Evolutionary conservation across 2,888 invertebrate genomes (phyloP), one percentile per base, ranked within the genome.

Genomic region (Thalpophila matura): DNA sequence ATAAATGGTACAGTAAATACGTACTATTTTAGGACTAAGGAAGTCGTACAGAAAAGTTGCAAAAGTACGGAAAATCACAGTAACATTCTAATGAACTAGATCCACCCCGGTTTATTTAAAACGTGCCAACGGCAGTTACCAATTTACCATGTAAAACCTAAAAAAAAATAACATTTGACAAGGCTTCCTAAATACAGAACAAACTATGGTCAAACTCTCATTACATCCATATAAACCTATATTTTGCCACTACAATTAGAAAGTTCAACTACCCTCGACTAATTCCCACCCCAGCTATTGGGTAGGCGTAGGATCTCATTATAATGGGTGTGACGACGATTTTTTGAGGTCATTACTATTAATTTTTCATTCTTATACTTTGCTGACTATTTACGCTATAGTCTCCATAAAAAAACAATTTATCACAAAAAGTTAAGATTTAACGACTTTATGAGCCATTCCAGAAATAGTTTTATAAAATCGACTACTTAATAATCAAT

Each of bases 201-300:
- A 29, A 33, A 51, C 43, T 20, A 54, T 51, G 38, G 64, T 54
- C 68, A 63, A 73, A 54, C 49, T 56, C 35, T 57, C 55, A 43
- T 42, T 31, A 59, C 18, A 35, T 38, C 47, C 33, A 46, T 29
- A 27, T 24, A 47, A 27, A 33, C 50, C 37, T 53, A 37, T 65
- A 45, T 62, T 54, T 63, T 24, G 16, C 45, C 51, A 47, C 50
- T 38, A 65, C 29, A 61, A 56, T 72, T 69, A 47, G 50, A 49
- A 66, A 70, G 84, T 77, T 83, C 83, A 85, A 74, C 63, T 66
- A 81, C 80, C 83, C 57, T 54, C 20, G 47, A 63, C 63, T 71
- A 79, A 80, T 75, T 61, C 53, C 70, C 77, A 74, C 80, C 79
- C 78, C 68, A 50, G 26, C 47, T 43, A 45, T 42, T 53, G 47